A percentile compares a stretch with the other conserved stretches of the same genome.
Conservation (phyloP, 2,888 invertebrate species). For the Lasius platythorax region DNA sequence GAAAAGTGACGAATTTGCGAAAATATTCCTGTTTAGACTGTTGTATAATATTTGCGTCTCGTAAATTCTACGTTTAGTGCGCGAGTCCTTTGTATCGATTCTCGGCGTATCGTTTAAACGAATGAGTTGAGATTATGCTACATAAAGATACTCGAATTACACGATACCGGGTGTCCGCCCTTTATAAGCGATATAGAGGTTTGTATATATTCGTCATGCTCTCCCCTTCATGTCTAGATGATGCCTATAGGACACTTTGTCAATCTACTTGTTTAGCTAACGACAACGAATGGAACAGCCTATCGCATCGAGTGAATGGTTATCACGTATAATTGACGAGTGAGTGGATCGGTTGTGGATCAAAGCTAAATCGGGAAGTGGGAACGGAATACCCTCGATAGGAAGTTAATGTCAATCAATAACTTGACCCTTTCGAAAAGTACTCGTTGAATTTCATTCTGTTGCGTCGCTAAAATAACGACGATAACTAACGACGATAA, state of each 20-base stretch:
- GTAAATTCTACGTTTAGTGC: neutral
- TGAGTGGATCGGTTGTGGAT: constrained; percentile 19
- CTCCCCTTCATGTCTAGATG: neutral
- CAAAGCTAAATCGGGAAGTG: constrained; percentile 24
- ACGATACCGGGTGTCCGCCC: neutral
- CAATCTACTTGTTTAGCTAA: neutral
- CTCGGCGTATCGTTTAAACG: neutral
- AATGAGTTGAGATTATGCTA: neutral
- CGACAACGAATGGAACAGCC: constrained; percentile 12
- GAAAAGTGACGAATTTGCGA: neutral
- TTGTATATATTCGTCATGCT: neutral
- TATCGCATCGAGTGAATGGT: constrained; percentile 20
- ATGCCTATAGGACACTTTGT: neutral
- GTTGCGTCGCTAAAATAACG: neutral
- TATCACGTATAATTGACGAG: constrained; percentile 49
- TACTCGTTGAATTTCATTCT: constrained; percentile 33
- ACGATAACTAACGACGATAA: neutral
- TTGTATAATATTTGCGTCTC: neutral
- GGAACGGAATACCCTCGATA: constrained; percentile 7
- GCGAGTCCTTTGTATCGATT: neutral
- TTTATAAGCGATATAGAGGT: neutral
- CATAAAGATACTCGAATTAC: neutral
- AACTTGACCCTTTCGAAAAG: constrained; percentile 33
- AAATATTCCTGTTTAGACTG: neutral
- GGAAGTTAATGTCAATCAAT: constrained; percentile 45